Conservation (phyloP, 2,888 invertebrate species). For the Biston stratarius region DNA sequence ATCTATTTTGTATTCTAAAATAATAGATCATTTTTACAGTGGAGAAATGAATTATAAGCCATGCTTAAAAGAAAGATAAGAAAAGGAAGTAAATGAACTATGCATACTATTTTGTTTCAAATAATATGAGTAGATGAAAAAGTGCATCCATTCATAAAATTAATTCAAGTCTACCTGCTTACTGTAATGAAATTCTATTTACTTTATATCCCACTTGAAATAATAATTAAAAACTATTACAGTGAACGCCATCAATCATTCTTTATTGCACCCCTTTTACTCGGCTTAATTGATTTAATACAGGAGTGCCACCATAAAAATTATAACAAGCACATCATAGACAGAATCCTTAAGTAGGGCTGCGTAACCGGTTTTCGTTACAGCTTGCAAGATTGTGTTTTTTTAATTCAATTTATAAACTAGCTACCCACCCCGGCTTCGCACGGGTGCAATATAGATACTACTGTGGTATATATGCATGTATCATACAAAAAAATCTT, state of each 20-base stretch:
- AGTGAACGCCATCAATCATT: slow-evolving; percentile 72
- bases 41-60: too few relatives aligned
- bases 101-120: background rate
- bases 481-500: too few relatives aligned
- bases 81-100: background rate
- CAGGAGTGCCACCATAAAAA: slow-evolving; percentile 66
- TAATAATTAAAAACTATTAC: slow-evolving; percentile 81
- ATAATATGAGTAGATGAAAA: background rate
- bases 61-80: too few relatives aligned
- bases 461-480: too few relatives aligned
- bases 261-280: slow-evolving; percentile 73
- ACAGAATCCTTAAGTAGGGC: slow-evolving; percentile 30
- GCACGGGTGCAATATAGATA: too few relatives aligned
- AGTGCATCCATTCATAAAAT: slow-evolving; percentile 15
- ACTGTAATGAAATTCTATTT: slow-evolving; percentile 23
- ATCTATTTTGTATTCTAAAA: too few relatives aligned
- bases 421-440: too few relatives aligned
- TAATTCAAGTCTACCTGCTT: slow-evolving; percentile 27
- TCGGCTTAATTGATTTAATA: slow-evolving; percentile 77
- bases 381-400: slow-evolving; percentile 7
- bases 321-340: slow-evolving; percentile 67
- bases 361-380: slow-evolving; percentile 20
- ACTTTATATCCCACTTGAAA: slow-evolving; percentile 60
- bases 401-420: background rate
- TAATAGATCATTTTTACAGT: too few relatives aligned